A percentile compares a stretch with the other conserved stretches of the same genome.
These are phyloP conservation scores for Xenopus petersii DNA, from an alignment of 2,797 vertebrate species.

Conservation along the genomic window DNA sequence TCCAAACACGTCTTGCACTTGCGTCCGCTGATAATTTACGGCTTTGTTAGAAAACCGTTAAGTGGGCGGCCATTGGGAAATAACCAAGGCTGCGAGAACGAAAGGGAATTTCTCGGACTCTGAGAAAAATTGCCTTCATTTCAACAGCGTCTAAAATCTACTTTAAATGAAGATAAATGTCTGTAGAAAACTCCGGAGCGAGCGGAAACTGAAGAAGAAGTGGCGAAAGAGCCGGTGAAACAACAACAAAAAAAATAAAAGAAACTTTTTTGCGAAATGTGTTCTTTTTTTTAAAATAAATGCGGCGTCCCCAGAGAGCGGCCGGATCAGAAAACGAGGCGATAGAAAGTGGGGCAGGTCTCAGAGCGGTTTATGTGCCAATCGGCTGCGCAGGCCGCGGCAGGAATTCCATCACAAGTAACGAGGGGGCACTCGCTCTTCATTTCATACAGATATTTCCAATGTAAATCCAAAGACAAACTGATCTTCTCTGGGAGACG, in stretches of 20 bases:
- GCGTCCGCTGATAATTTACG: neutral
- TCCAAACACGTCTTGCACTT: neutral
- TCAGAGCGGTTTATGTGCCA: neutral
- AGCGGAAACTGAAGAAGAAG: too few species aligned
- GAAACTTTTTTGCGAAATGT: neutral
- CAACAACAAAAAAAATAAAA: too few species aligned
- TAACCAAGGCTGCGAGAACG: too few species aligned
- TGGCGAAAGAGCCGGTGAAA: neutral
- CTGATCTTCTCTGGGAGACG: too few species aligned
- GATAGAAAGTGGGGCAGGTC: neutral
- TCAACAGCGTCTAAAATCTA: conserved; percentile 10
- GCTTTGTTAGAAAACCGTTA: conserved; percentile 10
- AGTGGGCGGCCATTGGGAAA: neutral
- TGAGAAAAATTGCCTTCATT: conserved; percentile 15
- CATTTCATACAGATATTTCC: too few species aligned
- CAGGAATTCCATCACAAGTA: neutral
- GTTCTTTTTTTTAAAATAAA: neutral
- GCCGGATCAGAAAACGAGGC: neutral
- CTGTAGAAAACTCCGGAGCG: neutral
- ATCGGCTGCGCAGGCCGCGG: neutral
- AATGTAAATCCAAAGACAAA: too few species aligned
- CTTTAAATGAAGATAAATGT: conserved; percentile 21
- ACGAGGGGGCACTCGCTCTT: neutral
- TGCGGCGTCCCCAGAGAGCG: neutral
- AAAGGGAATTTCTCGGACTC: neutral